phyloP scores from a whole-genome alignment of 2,888 invertebrate genomes.

The Ochropacha duplaris region DNA sequence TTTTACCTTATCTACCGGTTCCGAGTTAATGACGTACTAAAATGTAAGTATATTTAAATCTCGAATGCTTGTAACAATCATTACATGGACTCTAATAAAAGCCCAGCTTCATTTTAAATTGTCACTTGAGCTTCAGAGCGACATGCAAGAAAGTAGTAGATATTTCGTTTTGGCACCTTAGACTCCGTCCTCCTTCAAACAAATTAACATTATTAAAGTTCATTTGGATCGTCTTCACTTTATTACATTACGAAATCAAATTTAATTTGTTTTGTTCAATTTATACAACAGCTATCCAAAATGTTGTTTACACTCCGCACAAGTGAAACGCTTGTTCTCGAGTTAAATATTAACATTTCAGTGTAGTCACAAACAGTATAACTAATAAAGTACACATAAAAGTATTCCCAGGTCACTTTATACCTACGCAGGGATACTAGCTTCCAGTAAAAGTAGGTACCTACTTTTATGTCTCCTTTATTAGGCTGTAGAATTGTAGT shows the following conservation, averaged over 20 bases:
- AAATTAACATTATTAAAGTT: neutral
- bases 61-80: constrained; percentile 31
- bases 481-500: constrained; percentile 56
- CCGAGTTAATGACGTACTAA: constrained; percentile 44
- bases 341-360: constrained; percentile 24
- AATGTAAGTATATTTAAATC: constrained; percentile 36
- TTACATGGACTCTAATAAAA: constrained; percentile 12
- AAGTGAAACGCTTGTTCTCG: constrained; percentile 9
- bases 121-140: neutral
- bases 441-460: constrained; percentile 30
- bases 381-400: constrained; percentile 45
- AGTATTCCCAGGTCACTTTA: constrained; percentile 38
- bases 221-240: neutral
- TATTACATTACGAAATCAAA: neutral
- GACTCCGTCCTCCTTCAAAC: neutral
- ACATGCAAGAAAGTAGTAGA: neutral
- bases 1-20: constrained; percentile 25
- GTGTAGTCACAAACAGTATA: constrained; percentile 21
- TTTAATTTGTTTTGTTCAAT: neutral
- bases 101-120: constrained; percentile 17
- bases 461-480: constrained; percentile 66
- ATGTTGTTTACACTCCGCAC: neutral
- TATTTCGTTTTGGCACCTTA: neutral
- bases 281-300: neutral
- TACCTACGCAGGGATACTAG: constrained; percentile 14